Evolutionary conservation across 2,888 invertebrate species (phyloP), one percentile per base, ranked within the genome.

Genomic region (Agonopterix heracliana): DNA sequence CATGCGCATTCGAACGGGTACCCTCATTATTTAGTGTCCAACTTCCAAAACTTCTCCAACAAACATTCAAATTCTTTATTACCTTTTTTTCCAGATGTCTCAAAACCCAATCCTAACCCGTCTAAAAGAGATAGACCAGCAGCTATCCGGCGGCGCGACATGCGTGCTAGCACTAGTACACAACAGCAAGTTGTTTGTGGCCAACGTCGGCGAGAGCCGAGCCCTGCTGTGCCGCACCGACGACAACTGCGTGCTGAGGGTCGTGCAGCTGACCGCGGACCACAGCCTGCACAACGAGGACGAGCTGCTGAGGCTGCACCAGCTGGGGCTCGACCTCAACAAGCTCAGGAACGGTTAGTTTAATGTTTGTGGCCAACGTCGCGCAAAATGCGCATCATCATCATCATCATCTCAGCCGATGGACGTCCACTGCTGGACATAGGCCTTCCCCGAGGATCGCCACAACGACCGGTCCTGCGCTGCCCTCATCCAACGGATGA

Each of bases 281-380:
- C 97, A 97, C 71, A 94, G 96, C 63, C 85, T 96, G 41, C 87
- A 90, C 46, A 97, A 97, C 68, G 95, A 96, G 67, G 95, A 96
- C 68, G 97, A 98, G 79, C 73, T 96, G 52, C 75, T 94, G 47
- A 83, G 97, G 57, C 81, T 97, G 1, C 90, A 92, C 3, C 93
- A 93, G 55, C 81, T 97, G 35, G 95, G 95, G 0, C 76, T 97
- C 7, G 92, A 95, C 64, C 85, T 92, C 1, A 91, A 93, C 53
- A 92, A 91, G 58, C 78, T 96, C 17, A 90, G 91, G 60, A 91
- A 92, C 67, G 90, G 93, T 91, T 71, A 63, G 76, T 61, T 36
- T 17, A 17, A 17, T 17, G 17, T 34, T 9, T 2, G 5, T 67
- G n/a, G n/a, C n/a, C n/a, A n/a, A n/a, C n/a, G n/a, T n/a, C n/a